Evolutionary conservation across 2,888 invertebrate genomes (phyloP).

Genomic region (Cerceris ruficornis): DNA sequence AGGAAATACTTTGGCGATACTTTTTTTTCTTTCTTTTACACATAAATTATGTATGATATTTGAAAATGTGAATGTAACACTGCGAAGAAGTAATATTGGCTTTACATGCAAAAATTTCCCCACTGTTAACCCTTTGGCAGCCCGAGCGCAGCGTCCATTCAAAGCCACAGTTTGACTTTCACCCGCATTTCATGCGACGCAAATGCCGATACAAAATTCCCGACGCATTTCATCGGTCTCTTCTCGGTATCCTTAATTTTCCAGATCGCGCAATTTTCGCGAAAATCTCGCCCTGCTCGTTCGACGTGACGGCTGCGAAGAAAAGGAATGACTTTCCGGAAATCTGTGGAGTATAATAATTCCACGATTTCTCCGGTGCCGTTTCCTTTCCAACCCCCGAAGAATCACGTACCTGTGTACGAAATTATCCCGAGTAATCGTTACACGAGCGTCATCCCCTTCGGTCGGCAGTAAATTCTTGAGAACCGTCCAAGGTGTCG

Average conservation of each 20-base stretch:
- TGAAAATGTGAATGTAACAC: too few species aligned
- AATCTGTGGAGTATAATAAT: slow-evolving; percentile 5
- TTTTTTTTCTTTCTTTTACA: too few species aligned
- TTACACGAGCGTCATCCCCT: slow-evolving; percentile 58
- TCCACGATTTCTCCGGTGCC: not conserved
- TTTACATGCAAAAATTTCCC: too few species aligned
- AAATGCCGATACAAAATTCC: too few species aligned
- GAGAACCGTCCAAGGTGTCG: slow-evolving; percentile 67
- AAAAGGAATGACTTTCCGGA: slow-evolving; percentile 5
- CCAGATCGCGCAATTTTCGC: not conserved
- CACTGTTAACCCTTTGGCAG: too few species aligned
- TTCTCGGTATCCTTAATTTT: not conserved
- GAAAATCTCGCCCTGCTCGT: not conserved
- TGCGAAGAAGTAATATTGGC: too few species aligned
- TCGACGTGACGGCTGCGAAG: not conserved
- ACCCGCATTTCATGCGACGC: too few species aligned
- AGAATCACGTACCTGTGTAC: slow-evolving; percentile 48
- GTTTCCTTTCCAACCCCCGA: slow-evolving; percentile 5
- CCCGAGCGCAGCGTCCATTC: too few species aligned
- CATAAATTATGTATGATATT: too few species aligned
- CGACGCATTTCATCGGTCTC: too few species aligned
- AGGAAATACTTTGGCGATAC: too few species aligned
- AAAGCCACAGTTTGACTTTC: too few species aligned
- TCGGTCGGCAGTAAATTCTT: slow-evolving; percentile 63
- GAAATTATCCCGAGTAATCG: slow-evolving; percentile 65